phyloP scores from a whole-genome alignment of 2,113 vertebrate genomes.

The Acrocephalus arundinaceus region DNA sequence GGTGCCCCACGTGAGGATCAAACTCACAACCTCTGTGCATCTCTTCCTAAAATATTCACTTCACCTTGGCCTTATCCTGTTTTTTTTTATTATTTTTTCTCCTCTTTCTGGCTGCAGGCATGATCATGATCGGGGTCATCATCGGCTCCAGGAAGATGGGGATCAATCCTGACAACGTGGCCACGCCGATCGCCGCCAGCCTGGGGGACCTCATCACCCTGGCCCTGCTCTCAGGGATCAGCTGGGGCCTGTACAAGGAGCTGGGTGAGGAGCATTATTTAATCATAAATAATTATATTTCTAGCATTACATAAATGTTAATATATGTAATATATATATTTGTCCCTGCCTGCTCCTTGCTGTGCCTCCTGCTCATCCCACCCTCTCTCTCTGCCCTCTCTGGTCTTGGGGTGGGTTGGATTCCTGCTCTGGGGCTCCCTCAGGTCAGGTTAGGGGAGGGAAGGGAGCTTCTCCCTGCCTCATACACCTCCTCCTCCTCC shows the following conservation, averaged over 20 bases:
- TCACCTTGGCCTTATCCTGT: not conserved
- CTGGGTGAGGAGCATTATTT: constrained; percentile 74
- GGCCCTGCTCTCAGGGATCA: constrained; percentile 94
- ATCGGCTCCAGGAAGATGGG: constrained; percentile 93
- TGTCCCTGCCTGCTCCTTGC: not conserved
- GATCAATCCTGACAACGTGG: constrained; percentile 97
- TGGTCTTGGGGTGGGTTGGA: not conserved
- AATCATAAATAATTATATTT: no score
- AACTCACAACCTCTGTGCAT: not conserved
- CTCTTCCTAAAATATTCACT: not conserved
- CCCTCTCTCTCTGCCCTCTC: not conserved
- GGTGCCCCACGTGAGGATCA: not conserved
- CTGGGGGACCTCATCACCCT: constrained; percentile 96
- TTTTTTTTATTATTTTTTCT: not conserved
- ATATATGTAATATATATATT: no score
- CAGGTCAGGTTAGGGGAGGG: not conserved
- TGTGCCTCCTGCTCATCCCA: not conserved
- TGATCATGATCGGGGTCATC: constrained; percentile 98
- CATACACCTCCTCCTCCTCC: not conserved
- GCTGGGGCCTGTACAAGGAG: constrained; percentile 92
- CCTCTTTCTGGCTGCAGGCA: constrained; percentile 72
- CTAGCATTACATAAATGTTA: no score
- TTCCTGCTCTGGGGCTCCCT: not conserved
- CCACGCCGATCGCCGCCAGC: constrained; percentile 96
- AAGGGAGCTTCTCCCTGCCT: not conserved